A percentile compares a stretch with the other conserved stretches of the same genome.
Evolutionary conservation across 2,888 invertebrate species (phyloP).

Genomic region (Ernsta delagoae): DNA sequence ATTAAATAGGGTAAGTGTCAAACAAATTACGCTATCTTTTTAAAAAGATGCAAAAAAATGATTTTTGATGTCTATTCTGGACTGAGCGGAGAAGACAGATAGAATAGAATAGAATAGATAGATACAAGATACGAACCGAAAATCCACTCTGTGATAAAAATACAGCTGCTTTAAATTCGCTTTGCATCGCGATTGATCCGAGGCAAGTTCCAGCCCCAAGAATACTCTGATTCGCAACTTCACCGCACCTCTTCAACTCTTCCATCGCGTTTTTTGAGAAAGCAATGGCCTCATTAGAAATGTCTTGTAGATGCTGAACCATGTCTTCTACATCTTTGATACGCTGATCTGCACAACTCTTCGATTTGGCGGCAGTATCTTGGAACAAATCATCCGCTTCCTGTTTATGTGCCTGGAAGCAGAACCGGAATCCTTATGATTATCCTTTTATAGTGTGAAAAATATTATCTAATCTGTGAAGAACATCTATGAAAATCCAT

Average conservation of each 20-base stretch:
- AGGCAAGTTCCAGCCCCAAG: slow-evolving; percentile 62
- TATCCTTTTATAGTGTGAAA: too few species aligned
- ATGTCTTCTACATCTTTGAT: slow-evolving; percentile 55
- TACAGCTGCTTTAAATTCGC: slow-evolving; percentile 59
- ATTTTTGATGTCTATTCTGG: too few species aligned
- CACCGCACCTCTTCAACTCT: slow-evolving; percentile 63
- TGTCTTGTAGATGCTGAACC: slow-evolving; percentile 50
- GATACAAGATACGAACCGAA: slow-evolving; percentile 52
- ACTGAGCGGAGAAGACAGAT: too few species aligned
- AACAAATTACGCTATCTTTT: too few species aligned
- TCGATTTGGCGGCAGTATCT: slow-evolving; percentile 51
- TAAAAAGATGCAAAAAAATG: too few species aligned
- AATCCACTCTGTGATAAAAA: slow-evolving; percentile 61
- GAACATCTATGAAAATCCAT: too few species aligned
- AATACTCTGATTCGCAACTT: slow-evolving; percentile 51
- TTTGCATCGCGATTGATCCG: slow-evolving; percentile 57
- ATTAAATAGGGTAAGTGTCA: too few species aligned
- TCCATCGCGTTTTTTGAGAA: slow-evolving; percentile 54
- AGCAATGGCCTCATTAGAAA: slow-evolving; percentile 53
- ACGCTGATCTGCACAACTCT: slow-evolving; percentile 62
- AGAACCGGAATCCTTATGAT: too few species aligned
- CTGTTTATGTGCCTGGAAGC: slow-evolving; percentile 56
- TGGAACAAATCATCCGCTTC: slow-evolving; percentile 59
- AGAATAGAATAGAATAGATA: too few species aligned
- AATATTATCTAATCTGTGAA: too few species aligned